Evolutionary conservation across 2,797 vertebrate genomes (phyloP), one percentile per base, ranked within the genome.

Genomic region (Limosa lapponica): DNA sequence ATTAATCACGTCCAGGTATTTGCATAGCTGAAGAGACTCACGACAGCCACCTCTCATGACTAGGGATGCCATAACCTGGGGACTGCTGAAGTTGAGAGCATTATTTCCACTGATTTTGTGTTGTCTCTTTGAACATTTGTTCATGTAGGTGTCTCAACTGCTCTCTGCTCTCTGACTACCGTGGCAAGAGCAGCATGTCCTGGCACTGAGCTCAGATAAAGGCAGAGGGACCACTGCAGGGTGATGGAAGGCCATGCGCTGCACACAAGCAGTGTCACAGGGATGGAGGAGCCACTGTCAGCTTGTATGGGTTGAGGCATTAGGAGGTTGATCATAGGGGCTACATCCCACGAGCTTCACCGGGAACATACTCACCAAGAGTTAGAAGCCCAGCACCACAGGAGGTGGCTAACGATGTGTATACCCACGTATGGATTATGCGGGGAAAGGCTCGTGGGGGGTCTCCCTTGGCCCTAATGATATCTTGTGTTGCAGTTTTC

Each of bases 401-500:
- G 78, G 72, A 89, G 65, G 69, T 0, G 30, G 81, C 82, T 81
- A 85, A 25, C 2, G 0, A 78, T 46, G 69, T 3, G 5, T 34
- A 5, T 16, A 66, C 41, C 52, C 81, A 55, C 16, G 3, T 22
- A 13, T 1, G 41, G 87, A 49, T 82, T 51, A 89, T 72, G 71
- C 73, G 82, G 39, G 78, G 91, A 58, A 73, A 37, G 12, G 24
- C 7, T 96, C 1, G 44, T 95, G 96, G 93, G 92, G 90, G 95
- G 95, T 96, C 90, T 92, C 67, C 43, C 67, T 88, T 34, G 73
- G 83, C 93, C 13, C 4, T 12, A 44, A 36, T 0, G 27, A 12
- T 97, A 97, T 97, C 95, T 96, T 85, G 66, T 43, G 3, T 79
- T n/a, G 88, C 88, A 77, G 75, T 89, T 95, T 97, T 96, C 96